Evolutionary conservation across 2,797 vertebrate genomes (phyloP).

Genomic region (Helicolenus hilgendorfi): DNA sequence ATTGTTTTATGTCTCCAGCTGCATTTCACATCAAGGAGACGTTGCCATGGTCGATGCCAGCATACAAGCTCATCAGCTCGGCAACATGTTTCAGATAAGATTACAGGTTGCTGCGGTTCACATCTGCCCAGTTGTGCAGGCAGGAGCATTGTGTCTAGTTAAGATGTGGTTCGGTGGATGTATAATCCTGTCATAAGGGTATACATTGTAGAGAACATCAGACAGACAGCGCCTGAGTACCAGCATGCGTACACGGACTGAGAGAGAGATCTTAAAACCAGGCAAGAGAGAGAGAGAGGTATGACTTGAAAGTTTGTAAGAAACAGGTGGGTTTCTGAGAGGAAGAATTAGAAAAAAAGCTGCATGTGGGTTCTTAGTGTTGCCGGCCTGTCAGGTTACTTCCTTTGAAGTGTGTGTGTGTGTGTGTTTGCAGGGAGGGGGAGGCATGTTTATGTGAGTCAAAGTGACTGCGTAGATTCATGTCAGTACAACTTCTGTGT

Average conservation of each 20-base stretch:
- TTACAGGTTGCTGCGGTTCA: conserved; percentile 60
- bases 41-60: conserved; percentile 50
- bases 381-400: conserved; percentile 77
- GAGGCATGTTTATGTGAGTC: conserved; percentile 84
- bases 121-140: conserved; percentile 52
- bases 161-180: conserved; percentile 40
- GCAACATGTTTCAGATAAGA: conserved; percentile 77
- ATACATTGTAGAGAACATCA: conserved; percentile 66
- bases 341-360: conserved; percentile 52
- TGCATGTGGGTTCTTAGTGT: conserved; percentile 80
- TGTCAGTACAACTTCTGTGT: conserved; percentile 77
- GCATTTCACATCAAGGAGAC: conserved; percentile 64
- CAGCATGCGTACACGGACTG: conserved; percentile 69
- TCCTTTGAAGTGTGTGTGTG: conserved; percentile 83
- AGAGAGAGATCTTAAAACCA: conserved; percentile 30
- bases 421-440: conserved; percentile 68
- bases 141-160: conserved; percentile 71
- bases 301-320: conserved; percentile 68
- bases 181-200: conserved; percentile 74
- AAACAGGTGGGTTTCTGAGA: conserved; percentile 78
- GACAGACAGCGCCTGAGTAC: conserved; percentile 76
- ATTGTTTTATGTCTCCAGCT: conserved; percentile 60
- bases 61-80: conserved; percentile 65
- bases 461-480: conserved; percentile 83
- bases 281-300: conserved; percentile 16